A percentile compares a stretch with the other conserved stretches of the same genome.
These are phyloP conservation scores for Lasioglossum pauxillum DNA, from an alignment of 2,888 invertebrate species.

Conservation along the genomic window DNA sequence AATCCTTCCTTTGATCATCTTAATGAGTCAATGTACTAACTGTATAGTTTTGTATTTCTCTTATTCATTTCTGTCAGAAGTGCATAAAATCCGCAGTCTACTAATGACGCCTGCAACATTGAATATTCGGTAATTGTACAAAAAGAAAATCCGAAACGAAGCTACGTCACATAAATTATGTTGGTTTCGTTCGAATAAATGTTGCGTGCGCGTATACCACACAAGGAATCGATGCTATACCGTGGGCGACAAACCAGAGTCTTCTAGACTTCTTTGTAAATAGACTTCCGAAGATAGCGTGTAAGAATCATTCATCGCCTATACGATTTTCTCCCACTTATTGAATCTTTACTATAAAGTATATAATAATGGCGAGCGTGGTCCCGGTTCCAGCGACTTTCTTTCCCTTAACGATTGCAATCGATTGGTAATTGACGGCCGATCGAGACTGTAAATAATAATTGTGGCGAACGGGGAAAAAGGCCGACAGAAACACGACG, in stretches of 20 bases:
- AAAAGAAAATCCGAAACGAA: neutral
- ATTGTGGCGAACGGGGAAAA: constrained; percentile 31
- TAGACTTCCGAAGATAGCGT: constrained; percentile 52
- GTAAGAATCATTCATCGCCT: constrained; percentile 68
- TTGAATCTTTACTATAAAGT: constrained; percentile 64
- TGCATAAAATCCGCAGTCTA: neutral
- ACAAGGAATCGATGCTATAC: constrained; percentile 37
- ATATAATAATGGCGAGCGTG: constrained; percentile 56
- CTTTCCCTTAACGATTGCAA: constrained; percentile 29
- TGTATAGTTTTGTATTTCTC: neutral
- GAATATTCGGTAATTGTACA: neutral
- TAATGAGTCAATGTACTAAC: neutral
- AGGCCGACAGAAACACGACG: constrained; percentile 48
- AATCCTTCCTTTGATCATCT: neutral
- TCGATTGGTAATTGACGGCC: neutral
- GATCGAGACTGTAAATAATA: constrained; percentile 68
- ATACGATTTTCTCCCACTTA: constrained; percentile 71
- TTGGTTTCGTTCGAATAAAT: neutral
- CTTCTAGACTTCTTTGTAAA: constrained; percentile 56
- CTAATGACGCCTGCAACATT: neutral
- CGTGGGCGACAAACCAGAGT: constrained; percentile 53
- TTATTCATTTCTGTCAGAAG: neutral
- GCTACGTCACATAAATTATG: neutral
- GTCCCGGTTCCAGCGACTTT: constrained; percentile 45
- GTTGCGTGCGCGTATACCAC: neutral